Evolutionary conservation across 2,888 invertebrate genomes (phyloP).

Genomic region (Drosophila lutescens): DNA sequence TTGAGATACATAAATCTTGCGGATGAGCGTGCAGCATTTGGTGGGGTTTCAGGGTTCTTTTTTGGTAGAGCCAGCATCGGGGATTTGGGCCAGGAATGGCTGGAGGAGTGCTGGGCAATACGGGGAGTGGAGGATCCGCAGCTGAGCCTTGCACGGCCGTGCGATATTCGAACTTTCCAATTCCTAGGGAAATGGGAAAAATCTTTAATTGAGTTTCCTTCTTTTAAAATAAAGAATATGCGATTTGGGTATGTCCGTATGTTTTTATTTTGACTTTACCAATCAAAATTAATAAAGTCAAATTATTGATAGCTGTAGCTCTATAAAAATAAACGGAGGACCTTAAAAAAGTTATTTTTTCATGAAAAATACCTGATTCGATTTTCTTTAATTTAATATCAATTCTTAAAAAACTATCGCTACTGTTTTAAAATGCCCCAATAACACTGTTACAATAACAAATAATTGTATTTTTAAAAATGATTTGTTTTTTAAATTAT

Average conservation of each 20-base stretch:
- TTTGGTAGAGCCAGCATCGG: conserved; percentile 34
- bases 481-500: too few species aligned
- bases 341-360: too few species aligned
- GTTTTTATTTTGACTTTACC: neutral
- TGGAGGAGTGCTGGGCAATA: neutral
- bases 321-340: neutral
- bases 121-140: conserved; percentile 14
- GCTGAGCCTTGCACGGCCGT: conserved; percentile 23
- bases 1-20: conserved; percentile 79
- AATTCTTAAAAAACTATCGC: too few species aligned
- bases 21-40: conserved; percentile 65
- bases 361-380: too few species aligned
- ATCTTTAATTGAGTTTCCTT: neutral
- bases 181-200: neutral
- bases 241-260: neutral
- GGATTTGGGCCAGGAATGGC: conserved; percentile 33
- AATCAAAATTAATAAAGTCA: neutral
- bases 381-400: too few species aligned
- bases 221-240: neutral
- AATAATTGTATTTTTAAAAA: too few species aligned
- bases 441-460: too few species aligned
- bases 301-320: too few species aligned
- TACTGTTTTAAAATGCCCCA: too few species aligned
- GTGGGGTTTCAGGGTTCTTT: conserved; percentile 43
- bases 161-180: conserved; percentile 7